Percentiles rank a stretch among this genome's conserved stretches.
phyloP scores from a whole-genome alignment of 2,888 invertebrate genomes.

The Fragum whitleyi region DNA sequence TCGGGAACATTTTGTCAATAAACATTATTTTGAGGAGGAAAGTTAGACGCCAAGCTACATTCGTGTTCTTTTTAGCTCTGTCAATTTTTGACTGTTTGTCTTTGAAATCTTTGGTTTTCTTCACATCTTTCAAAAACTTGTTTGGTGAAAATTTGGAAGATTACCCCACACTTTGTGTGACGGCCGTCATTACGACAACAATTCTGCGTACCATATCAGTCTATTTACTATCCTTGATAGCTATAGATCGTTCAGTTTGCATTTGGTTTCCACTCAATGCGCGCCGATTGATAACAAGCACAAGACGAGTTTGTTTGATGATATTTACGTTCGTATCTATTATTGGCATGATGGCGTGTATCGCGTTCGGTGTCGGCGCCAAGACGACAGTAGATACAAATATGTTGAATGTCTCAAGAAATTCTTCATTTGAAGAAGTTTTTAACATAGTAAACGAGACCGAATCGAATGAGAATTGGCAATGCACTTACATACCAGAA shows the following conservation, averaged over 20 bases:
- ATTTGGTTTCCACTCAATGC: background rate
- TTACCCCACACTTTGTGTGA: background rate
- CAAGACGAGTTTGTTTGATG: background rate
- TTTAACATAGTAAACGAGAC: background rate
- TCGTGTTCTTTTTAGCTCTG: background rate
- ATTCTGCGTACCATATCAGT: background rate
- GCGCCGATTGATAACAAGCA: background rate
- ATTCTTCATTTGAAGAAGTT: background rate
- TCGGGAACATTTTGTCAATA: background rate
- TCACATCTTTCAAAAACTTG: background rate
- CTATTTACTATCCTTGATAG: background rate
- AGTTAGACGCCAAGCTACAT: background rate
- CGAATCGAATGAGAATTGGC: background rate
- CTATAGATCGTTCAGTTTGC: background rate
- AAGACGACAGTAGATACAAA: background rate
- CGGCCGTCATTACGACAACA: background rate
- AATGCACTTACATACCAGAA: background rate
- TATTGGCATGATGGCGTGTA: background rate
- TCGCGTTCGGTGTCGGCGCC: background rate
- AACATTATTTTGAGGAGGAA: background rate
- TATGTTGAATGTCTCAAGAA: background rate
- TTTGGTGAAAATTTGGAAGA: background rate
- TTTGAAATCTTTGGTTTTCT: background rate
- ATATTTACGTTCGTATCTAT: background rate
- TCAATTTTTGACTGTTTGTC: background rate